Conservation (phyloP, 2,113 vertebrate species). For the Podilymbus podiceps region DNA sequence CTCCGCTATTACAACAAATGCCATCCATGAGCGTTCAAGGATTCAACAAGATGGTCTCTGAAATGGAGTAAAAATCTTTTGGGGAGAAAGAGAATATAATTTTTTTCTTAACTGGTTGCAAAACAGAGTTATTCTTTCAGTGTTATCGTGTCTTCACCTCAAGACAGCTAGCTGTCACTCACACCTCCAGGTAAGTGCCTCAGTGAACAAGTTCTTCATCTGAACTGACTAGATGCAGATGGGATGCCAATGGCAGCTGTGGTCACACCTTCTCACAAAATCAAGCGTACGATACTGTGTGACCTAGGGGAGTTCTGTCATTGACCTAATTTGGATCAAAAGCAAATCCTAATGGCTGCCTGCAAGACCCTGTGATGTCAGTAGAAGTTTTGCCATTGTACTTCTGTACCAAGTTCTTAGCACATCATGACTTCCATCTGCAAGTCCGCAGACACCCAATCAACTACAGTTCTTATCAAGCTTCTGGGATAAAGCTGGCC, state of each 20-base stretch:
- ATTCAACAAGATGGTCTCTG: neutral
- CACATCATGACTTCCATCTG: neutral
- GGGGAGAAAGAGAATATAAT: neutral
- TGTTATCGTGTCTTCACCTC: neutral
- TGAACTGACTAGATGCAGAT: neutral
- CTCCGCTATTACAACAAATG: neutral
- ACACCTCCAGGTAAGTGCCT: neutral
- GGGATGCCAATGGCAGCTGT: neutral
- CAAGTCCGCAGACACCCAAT: neutral
- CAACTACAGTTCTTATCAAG: neutral
- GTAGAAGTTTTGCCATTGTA: neutral
- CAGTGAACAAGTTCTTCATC: constrained; percentile 31
- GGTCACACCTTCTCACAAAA: constrained; percentile 18
- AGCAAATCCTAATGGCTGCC: neutral
- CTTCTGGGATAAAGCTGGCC: neutral
- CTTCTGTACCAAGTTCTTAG: neutral
- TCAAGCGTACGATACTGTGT: neutral
- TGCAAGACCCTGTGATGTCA: neutral
- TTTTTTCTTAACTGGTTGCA: neutral
- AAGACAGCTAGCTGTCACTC: neutral
- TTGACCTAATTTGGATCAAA: neutral
- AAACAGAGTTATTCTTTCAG: neutral
- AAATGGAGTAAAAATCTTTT: neutral
- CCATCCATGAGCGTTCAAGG: neutral
- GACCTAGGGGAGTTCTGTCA: neutral